phyloP scores from a whole-genome alignment of 1,140 invertebrate genomes.

The Drosophila suzukii region DNA sequence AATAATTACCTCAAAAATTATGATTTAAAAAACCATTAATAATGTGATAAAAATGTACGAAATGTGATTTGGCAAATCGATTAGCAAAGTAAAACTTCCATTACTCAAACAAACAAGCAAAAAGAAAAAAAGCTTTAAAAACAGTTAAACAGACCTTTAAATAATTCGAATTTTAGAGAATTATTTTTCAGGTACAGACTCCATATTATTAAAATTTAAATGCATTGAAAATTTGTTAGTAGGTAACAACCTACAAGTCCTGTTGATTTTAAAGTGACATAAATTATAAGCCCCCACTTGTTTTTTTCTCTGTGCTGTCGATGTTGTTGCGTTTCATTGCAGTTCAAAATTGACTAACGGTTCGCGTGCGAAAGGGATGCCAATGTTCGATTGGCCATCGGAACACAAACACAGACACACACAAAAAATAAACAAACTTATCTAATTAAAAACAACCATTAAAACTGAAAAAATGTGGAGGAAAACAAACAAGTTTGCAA shows the following conservation, averaged over 20 bases:
- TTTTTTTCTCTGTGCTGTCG: constrained; percentile 23
- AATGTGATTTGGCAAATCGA: neutral
- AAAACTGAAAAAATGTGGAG: constrained; percentile 19
- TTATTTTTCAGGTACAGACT: too few relatives aligned
- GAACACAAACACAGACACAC: neutral
- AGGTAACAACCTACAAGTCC: too few relatives aligned
- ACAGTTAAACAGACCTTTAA: neutral
- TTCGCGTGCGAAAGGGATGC: constrained; percentile 17
- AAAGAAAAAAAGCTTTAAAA: neutral
- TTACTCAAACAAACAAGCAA: neutral
- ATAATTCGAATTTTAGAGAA: too few relatives aligned
- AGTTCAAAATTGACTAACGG: constrained; percentile 43
- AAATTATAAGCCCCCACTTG: neutral
- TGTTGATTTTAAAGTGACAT: neutral
- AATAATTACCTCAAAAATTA: neutral
- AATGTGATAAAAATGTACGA: neutral
- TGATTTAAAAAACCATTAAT: neutral
- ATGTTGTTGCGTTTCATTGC: constrained; percentile 18
- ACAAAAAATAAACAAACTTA: constrained; percentile 26
- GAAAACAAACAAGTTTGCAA: constrained; percentile 32
- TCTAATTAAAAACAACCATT: constrained; percentile 47
- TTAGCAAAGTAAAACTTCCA: too few relatives aligned
- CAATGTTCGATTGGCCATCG: constrained; percentile 13
- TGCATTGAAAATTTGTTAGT: too few relatives aligned
- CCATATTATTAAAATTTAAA: too few relatives aligned